Percentiles rank a stretch among this genome's conserved stretches.
Evolutionary conservation across 2,113 vertebrate genomes (phyloP).

Genomic region (Bothrops jararaca): DNA sequence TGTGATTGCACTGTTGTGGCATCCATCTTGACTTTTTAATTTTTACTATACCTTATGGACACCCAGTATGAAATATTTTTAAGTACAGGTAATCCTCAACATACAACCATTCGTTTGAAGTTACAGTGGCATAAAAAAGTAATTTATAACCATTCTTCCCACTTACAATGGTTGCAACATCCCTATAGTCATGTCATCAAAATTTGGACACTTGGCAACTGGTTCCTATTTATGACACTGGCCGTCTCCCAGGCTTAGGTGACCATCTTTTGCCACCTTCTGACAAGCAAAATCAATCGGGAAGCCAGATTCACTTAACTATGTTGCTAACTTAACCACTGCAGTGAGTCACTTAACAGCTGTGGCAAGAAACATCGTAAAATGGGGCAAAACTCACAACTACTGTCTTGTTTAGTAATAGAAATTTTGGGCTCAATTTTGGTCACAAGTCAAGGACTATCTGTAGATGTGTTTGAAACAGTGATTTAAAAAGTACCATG

Average conservation of each 20-base stretch:
- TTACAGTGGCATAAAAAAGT: not conserved
- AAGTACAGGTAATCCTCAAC: not conserved
- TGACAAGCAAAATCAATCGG: not conserved
- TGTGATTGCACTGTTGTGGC: not conserved
- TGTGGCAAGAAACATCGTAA: too few relatives aligned
- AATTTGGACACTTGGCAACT: not conserved
- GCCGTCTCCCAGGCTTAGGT: not conserved
- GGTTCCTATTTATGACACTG: not conserved
- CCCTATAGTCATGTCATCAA: not conserved
- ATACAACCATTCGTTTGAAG: too few relatives aligned
- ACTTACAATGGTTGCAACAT: not conserved
- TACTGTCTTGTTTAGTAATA: too few relatives aligned
- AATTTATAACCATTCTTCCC: not conserved
- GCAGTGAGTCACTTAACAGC: too few relatives aligned
- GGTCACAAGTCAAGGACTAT: too few relatives aligned
- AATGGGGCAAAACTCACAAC: too few relatives aligned
- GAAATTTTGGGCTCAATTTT: too few relatives aligned
- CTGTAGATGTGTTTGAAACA: not conserved
- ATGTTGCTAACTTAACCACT: too few relatives aligned
- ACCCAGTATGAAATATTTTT: not conserved
- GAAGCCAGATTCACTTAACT: not conserved
- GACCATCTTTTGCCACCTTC: not conserved
- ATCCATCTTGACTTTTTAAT: not conserved
- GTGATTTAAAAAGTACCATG: not conserved
- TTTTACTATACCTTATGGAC: not conserved